Base-by-base conservation (phyloP, 2,113 vertebrate species). In the Pogonocichla stellata region DNA sequence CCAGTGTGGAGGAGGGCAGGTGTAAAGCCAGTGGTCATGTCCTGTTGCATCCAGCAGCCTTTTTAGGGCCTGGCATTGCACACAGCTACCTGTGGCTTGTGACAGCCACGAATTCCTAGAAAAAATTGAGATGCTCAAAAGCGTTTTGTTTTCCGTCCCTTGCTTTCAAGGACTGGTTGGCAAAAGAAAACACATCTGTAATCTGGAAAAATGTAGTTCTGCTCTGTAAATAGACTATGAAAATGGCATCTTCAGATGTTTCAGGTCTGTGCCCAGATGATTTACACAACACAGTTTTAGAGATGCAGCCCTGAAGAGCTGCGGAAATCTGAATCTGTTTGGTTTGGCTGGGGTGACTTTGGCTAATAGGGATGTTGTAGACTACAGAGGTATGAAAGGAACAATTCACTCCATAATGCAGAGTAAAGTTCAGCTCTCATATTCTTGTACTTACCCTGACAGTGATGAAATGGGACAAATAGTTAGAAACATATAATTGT, bases 181-280 rank as follows among this genome's bases (percentile, higher is more conserved):
- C 94, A 93, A 86, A 93, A 94, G 93, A 92, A 96, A 95, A 88
- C 64, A 56, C 33, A 40, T 88, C 86, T 77, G 81, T 91, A 83
- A 95, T 93, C 93, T 91, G 66, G 45, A 83, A 88, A 82, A 91
- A 85, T 62, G 60, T 88, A 85, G 43, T 95, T 95, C 95, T 96
- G 74, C 40, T 96, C 95, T 95, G 92, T 74, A 74, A 92, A 60
- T 66, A 74, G 88, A 74, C 87, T 42, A 26, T 26, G 50, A 74
- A 92, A 96, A 80, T 95, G 93, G 88, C 90, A 88, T 78, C 85
- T 70, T 77, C 58, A 73, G 51, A 14, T 54, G 45, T 93, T 95
- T 57, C 71, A 60, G 67, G 31, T 85, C 78, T 94, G 62, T 53
- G 29, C 66, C 62, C 79, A 64, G n/a, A 26, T 26, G 58, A 47